A percentile compares a stretch with the other conserved stretches of the same genome.
phyloP scores from a whole-genome alignment of 1,140 invertebrate species.

The Oryzaephilus surinamensis region DNA sequence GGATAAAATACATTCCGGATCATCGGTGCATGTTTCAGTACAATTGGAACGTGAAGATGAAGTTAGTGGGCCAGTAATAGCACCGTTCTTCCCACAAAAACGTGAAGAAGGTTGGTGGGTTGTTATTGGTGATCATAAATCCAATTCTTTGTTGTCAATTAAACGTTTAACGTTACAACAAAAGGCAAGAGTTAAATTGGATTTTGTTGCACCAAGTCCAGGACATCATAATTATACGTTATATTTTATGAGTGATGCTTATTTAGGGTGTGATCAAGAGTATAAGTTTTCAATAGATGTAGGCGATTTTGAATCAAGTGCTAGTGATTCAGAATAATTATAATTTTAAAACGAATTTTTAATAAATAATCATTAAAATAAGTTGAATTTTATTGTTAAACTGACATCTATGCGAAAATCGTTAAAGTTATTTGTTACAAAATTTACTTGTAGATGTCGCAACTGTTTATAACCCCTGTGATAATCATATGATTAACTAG shows the following conservation, averaged over 20 bases:
- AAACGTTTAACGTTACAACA: conserved; percentile 90
- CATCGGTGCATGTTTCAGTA: conserved; percentile 79
- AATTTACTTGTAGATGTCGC: no score
- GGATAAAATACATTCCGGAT: conserved; percentile 67
- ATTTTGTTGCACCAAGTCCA: conserved; percentile 84
- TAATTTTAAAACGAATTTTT: no score
- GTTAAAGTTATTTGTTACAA: no score
- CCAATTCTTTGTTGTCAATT: conserved; percentile 91
- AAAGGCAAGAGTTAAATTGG: conserved; percentile 87
- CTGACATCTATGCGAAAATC: no score
- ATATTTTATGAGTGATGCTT: conserved; percentile 99
- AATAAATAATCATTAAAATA: no score
- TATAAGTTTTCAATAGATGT: conserved; percentile 72
- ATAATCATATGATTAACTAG: no score
- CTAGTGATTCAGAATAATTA: conserved; percentile 41
- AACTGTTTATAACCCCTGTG: no score
- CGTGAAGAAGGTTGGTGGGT: conserved; percentile 99
- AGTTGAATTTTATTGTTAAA: no score
- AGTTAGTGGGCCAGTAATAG: conserved; percentile 91
- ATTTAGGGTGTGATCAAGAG: conserved; percentile 97
- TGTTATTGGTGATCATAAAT: conserved; percentile 92
- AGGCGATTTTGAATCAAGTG: conserved; percentile 50
- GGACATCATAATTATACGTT: conserved; percentile 85
- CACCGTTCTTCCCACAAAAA: conserved; percentile 97
- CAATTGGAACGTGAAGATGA: conserved; percentile 94